Evolutionary conservation across 2,888 invertebrate genomes (phyloP).

Genomic region (Pasiphila rectangulata): DNA sequence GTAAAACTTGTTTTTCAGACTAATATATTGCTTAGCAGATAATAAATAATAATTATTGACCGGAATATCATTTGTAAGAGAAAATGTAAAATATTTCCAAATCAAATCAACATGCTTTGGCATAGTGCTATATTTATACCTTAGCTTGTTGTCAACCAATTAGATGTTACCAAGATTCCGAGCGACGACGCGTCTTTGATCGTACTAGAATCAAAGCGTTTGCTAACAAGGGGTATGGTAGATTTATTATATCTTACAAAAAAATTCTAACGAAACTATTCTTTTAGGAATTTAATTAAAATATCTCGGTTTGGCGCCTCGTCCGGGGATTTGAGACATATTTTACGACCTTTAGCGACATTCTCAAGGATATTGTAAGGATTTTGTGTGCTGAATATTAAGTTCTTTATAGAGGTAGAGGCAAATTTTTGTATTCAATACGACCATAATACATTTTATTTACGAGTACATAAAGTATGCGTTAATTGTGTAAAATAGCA

Average conservation of each 20-base stretch:
- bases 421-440: too few relatives aligned
- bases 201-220: conserved; percentile 65
- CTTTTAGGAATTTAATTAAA: conserved; percentile 52
- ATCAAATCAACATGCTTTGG: too few relatives aligned
- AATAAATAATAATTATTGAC: too few relatives aligned
- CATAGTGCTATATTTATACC: conserved; percentile 58
- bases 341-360: conserved; percentile 19
- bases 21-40: too few relatives aligned
- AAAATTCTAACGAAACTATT: conserved; percentile 52
- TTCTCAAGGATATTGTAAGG: neutral
- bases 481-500: too few relatives aligned
- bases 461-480: too few relatives aligned
- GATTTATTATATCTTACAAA: conserved; percentile 67
- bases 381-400: too few relatives aligned
- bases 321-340: conserved; percentile 26
- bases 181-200: conserved; percentile 66
- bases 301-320: conserved; percentile 37
- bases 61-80: too few relatives aligned
- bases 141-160: conserved; percentile 61
- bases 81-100: too few relatives aligned
- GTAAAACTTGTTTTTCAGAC: too few relatives aligned
- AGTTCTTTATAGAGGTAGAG: too few relatives aligned
- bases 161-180: conserved; percentile 65
- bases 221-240: conserved; percentile 72
- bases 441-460: too few relatives aligned